phyloP scores from a whole-genome alignment of 1,140 invertebrate genomes.

The Pentalonia nigronervosa region DNA sequence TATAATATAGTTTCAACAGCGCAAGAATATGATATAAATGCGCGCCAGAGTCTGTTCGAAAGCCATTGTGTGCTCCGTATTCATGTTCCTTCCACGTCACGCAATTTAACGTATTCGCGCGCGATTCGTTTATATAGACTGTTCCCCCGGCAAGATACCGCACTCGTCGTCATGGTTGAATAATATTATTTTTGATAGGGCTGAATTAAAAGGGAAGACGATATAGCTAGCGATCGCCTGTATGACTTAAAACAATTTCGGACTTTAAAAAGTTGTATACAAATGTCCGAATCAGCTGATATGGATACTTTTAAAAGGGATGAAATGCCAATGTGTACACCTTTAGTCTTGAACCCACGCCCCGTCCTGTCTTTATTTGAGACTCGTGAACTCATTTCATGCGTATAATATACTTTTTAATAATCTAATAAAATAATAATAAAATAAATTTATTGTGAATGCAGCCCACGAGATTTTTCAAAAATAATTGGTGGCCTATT shows the following conservation, averaged over 20 bases:
- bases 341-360: neutral
- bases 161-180: neutral
- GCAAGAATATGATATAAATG: neutral
- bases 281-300: neutral
- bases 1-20: neutral
- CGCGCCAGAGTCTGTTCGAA: neutral
- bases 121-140: neutral
- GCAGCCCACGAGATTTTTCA: neutral
- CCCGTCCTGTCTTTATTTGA: no score
- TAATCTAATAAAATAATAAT: neutral
- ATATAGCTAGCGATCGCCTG: neutral
- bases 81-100: neutral
- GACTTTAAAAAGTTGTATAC: neutral
- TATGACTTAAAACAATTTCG: neutral
- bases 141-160: neutral
- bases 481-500: neutral
- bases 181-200: neutral
- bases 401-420: neutral
- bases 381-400: accelerated
- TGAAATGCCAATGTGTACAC: neutral
- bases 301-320: neutral
- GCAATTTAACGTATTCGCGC: neutral
- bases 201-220: neutral
- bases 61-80: neutral
- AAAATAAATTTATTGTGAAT: neutral